Conservation (phyloP, 2,797 vertebrate genomes). For the Smutsia gigantea region DNA sequence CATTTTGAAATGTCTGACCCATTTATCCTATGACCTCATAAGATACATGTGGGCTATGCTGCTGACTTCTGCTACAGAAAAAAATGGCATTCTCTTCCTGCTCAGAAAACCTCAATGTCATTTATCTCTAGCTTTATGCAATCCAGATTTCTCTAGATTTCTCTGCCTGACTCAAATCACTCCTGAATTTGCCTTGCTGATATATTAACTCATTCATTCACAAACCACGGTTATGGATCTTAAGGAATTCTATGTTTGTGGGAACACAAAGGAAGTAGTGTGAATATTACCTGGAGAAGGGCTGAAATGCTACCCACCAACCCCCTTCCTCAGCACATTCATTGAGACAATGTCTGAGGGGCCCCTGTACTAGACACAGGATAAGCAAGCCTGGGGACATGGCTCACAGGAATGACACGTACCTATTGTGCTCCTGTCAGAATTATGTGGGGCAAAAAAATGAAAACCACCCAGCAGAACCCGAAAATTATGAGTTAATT, state of each 20-base stretch:
- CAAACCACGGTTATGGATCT: not conserved
- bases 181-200: not conserved
- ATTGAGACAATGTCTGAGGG: not conserved
- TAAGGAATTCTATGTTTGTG: not conserved
- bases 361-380: not conserved
- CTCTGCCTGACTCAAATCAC: not conserved
- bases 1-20: not conserved
- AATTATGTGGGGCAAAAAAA: not conserved
- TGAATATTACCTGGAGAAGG: not conserved
- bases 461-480: not conserved
- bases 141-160: not conserved
- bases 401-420: not conserved
- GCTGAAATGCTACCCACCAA: not conserved
- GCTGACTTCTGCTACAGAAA: not conserved
- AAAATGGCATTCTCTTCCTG: not conserved
- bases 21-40: not conserved
- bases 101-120: not conserved
- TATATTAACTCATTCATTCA: not conserved
- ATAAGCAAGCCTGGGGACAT: not conserved
- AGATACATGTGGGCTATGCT: not conserved
- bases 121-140: not conserved
- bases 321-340: not conserved
- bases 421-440: not conserved
- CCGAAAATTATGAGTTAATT: not conserved
- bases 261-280: not conserved